Evolutionary conservation across 2,113 vertebrate genomes (phyloP), one percentile per base, ranked within the genome.

Genomic region (Oreochromis tanganicae): DNA sequence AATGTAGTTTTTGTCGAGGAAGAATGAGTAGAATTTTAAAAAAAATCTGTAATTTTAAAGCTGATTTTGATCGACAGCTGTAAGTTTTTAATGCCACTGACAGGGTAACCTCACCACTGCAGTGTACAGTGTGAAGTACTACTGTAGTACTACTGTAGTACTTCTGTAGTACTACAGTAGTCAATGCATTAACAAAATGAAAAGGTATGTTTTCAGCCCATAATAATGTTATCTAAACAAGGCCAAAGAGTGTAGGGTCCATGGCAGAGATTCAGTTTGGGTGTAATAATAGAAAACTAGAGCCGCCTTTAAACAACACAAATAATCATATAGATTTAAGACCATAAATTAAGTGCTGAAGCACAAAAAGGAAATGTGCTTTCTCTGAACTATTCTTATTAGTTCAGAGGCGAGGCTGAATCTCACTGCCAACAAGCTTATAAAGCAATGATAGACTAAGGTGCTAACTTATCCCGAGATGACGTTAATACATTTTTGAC

Each of bases 401-500:
- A 34, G n/a, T 32, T 29, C 6, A 56, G n/a, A 46, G 10, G 36
- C n/a, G 21, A 68, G 61, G 59, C 21, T 17, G 38, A 61, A 84
- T 86, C 43, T 84, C 50, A 17, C 36, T 78, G 66, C 71, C 36
- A 78, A 87, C 83, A 43, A 55, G 83, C 86, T 88, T 84, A 90
- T 4, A 3, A 21, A 13, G 34, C 80, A 83, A 80, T 92, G 86
- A 94, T 8, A 1, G 16, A 48, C 9, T 75, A 48, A 27, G 21
- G 3, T 81, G 36, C 29, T 71, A 92, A 93, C 95, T 96, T 93
- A 89, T 94, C 96, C 95, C 93, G 94, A 94, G n/a, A 66, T 91
- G 87, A 84, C 75, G 91, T 96, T 96, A 95, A 96, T 95, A 96
- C 94, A 96, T 97, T 94, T 94, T 94, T 95, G 93, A 93, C 96